Conservation (phyloP, 2,797 vertebrate genomes). For the Lates japonicus region DNA sequence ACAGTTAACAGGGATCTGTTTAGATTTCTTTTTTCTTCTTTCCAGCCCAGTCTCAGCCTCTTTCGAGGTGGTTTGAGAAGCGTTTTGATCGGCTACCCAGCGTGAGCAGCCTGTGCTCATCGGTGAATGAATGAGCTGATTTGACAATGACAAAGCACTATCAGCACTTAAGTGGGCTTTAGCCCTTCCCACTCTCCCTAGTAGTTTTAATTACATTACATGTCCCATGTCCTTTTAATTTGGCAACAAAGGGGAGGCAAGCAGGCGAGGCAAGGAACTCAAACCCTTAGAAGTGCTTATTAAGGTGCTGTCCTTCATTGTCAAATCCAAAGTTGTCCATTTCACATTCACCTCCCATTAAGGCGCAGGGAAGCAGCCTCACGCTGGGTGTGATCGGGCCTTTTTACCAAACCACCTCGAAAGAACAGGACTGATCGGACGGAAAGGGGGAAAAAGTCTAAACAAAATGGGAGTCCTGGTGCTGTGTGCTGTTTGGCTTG, state of each 20-base stretch:
- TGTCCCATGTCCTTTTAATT: slow-evolving; percentile 87
- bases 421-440: slow-evolving; percentile 27
- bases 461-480: slow-evolving; percentile 86
- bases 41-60: too few relatives aligned
- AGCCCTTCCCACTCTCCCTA: slow-evolving; percentile 43
- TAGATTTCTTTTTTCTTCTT: too few relatives aligned
- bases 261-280: slow-evolving; percentile 60
- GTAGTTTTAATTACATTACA: slow-evolving; percentile 86
- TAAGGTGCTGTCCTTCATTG: slow-evolving; percentile 88
- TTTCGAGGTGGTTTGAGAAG: too few relatives aligned
- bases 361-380: slow-evolving; percentile 89
- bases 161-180: too few relatives aligned
- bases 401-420: slow-evolving; percentile 68
- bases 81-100: too few relatives aligned
- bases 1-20: too few relatives aligned
- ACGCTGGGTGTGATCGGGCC: slow-evolving; percentile 90
- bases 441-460: slow-evolving; percentile 54
- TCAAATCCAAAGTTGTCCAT: slow-evolving; percentile 91
- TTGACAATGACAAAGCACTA: too few relatives aligned
- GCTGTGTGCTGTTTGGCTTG: slow-evolving; percentile 88
- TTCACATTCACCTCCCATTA: slow-evolving; percentile 93
- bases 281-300: slow-evolving; percentile 83
- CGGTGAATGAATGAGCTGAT: too few relatives aligned
- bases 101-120: too few relatives aligned
- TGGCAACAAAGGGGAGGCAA: slow-evolving; percentile 82